Percentiles rank a stretch among this genome's conserved stretches.
Conservation (phyloP, 92 coral and sea anemone genomes). For the Zoanthus sansibaricus region DNA sequence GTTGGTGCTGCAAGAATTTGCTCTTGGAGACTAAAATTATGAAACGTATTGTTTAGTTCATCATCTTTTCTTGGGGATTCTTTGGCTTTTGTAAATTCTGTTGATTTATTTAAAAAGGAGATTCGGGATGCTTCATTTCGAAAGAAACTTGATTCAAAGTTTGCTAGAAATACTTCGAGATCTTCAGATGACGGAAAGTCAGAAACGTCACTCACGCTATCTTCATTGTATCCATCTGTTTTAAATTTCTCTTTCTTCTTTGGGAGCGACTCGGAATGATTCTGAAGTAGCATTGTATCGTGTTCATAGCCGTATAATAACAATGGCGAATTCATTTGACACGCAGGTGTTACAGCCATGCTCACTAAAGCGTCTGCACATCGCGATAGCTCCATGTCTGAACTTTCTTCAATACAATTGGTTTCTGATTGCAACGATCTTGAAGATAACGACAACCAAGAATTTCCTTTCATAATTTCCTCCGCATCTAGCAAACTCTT, state of each 20-base stretch:
- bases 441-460: not conserved
- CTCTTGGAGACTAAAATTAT: not conserved
- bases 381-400: conserved; percentile 19
- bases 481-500: not conserved
- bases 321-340: not conserved
- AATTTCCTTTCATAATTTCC: not conserved
- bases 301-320: not conserved
- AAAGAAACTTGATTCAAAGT: conserved; percentile 50
- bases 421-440: conserved; percentile 3
- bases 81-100: not conserved
- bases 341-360: not conserved
- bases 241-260: not conserved
- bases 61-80: not conserved
- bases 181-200: conserved; percentile 80
- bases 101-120: not conserved
- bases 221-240: not conserved
- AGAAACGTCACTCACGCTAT: not conserved
- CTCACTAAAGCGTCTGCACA: not conserved
- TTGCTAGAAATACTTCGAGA: conserved; percentile 72
- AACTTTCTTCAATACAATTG: not conserved
- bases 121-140: not conserved
- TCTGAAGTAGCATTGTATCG: not conserved
- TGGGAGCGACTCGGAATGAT: not conserved
- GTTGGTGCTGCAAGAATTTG: not conserved
- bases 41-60: not conserved